Conservation (phyloP, 2,113 vertebrate genomes). For the Atractosteus spatula region DNA sequence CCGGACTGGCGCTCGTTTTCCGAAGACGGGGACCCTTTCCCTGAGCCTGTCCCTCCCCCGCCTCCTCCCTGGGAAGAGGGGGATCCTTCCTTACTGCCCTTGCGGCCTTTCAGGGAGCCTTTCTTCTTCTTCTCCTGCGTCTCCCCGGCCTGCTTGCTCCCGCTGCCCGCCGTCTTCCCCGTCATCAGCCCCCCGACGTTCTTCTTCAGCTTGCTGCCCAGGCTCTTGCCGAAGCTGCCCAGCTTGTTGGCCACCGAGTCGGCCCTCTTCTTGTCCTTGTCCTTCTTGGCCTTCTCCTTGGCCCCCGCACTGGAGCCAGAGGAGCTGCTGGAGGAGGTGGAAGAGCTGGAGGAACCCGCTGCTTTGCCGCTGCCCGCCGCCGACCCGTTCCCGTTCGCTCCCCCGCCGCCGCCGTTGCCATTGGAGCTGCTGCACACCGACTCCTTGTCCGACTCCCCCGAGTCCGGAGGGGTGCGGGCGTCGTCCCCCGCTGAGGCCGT, state of each 20-base stretch:
- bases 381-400: conserved; percentile 32
- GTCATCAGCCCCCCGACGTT: conserved; percentile 95
- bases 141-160: conserved; percentile 58
- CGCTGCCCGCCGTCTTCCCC: conserved; percentile 56
- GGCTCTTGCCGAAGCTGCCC: conserved; percentile 91
- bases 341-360: conserved; percentile 57
- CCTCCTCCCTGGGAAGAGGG: conserved; percentile 57
- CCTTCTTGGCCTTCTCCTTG: conserved; percentile 74
- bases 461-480: conserved; percentile 79
- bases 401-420: conserved; percentile 53
- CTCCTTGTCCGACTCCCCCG: conserved; percentile 93
- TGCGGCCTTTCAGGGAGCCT: conserved; percentile 74
- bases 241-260: conserved; percentile 95
- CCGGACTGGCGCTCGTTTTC: conserved; percentile 52
- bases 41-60: conserved; percentile 57
- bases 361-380: conserved; percentile 40
- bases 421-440: conserved; percentile 91
- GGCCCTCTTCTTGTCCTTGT: conserved; percentile 84
- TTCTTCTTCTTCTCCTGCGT: conserved; percentile 86
- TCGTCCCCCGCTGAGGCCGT: conserved; percentile 88
- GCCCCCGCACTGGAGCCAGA: conserved; percentile 58
- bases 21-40: conserved; percentile 66
- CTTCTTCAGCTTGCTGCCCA: conserved; percentile 92
- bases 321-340: conserved; percentile 59
- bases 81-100: conserved; percentile 79